Conservation (phyloP, 2,113 vertebrate genomes). For the Mormoops blainvillei region DNA sequence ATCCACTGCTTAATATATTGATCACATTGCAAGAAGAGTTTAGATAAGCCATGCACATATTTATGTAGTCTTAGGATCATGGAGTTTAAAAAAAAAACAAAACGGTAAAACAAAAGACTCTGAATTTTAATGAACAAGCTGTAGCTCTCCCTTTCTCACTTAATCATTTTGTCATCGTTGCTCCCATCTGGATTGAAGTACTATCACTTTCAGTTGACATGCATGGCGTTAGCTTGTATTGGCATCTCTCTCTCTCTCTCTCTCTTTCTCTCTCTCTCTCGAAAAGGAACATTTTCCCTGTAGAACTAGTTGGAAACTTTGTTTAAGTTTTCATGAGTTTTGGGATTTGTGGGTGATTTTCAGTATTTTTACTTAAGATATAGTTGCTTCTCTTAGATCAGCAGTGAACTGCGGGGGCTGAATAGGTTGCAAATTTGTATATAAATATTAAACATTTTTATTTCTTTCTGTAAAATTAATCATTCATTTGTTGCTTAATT, state of each 20-base stretch:
- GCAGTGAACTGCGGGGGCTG: neutral
- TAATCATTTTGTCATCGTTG: neutral
- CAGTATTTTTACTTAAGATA: neutral
- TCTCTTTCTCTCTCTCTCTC: neutral
- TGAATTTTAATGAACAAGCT: slow-evolving; percentile 6
- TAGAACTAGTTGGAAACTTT: neutral
- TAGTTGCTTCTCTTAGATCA: neutral
- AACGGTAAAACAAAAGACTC: neutral
- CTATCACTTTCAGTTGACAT: neutral
- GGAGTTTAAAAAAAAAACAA: neutral
- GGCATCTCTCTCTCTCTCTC: neutral
- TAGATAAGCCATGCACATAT: neutral
- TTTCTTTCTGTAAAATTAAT: neutral
- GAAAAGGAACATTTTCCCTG: neutral
- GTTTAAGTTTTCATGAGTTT: neutral
- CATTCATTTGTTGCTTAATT: neutral
- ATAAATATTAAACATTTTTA: neutral
- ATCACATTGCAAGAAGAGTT: neutral
- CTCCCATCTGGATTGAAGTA: neutral
- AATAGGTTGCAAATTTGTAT: neutral
- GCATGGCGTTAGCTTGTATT: neutral
- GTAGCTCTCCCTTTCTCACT: neutral
- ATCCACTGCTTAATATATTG: neutral
- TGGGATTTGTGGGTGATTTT: neutral
- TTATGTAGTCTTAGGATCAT: neutral